Percentiles rank a stretch among this genome's conserved stretches.
phyloP scores from a whole-genome alignment of 2,113 vertebrate species.

The Gopherus evgoodei region DNA sequence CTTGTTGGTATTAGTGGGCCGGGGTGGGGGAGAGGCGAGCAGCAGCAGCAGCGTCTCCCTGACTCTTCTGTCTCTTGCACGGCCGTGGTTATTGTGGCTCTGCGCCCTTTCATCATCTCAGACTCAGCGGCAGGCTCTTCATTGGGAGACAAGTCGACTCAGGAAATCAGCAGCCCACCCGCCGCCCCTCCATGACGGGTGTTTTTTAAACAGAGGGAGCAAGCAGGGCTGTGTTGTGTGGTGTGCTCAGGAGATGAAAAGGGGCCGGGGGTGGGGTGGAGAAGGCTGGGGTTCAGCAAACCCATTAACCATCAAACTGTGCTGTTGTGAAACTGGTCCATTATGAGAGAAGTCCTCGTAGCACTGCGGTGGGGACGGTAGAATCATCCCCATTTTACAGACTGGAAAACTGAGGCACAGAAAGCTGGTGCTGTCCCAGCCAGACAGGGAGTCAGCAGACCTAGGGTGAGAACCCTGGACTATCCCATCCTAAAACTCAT shows the following conservation, averaged over 20 bases:
- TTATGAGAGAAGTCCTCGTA: not conserved
- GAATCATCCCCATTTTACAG: not conserved
- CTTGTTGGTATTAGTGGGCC: not conserved
- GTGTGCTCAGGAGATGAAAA: not conserved
- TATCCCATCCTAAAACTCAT: not conserved
- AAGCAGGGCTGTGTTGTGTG: accelerated
- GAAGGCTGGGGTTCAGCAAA: not conserved
- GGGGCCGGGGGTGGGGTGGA: not conserved
- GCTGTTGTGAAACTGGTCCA: not conserved
- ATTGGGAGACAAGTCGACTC: not conserved
- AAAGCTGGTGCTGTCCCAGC: no score
- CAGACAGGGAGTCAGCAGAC: not conserved
- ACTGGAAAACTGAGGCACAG: not conserved
- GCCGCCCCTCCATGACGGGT: not conserved
- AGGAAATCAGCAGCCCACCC: slow-evolving; percentile 47
- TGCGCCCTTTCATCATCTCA: not conserved
- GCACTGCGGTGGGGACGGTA: not conserved
- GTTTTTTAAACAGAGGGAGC: accelerated
- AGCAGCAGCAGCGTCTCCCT: not conserved
- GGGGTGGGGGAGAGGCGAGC: not conserved
- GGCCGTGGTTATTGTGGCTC: not conserved
- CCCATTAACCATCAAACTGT: not conserved
- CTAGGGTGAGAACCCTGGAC: not conserved
- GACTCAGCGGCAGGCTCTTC: not conserved
- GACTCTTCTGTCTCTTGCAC: not conserved